phyloP scores from a whole-genome alignment of 2,888 invertebrate genomes.

The Ophion slaviceki region DNA sequence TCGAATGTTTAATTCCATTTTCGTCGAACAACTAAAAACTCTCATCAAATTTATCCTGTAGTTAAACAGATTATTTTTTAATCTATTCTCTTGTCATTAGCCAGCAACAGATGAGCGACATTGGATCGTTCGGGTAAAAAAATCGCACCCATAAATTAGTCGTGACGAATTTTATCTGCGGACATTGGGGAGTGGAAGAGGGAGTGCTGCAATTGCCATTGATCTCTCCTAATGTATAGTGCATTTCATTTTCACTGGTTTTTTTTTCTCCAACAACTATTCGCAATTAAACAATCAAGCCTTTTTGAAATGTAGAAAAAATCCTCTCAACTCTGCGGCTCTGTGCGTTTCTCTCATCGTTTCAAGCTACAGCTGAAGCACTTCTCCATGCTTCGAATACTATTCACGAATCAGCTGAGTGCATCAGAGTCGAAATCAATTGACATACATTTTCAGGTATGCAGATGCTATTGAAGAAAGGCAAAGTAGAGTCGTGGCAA shows the following conservation, averaged over 20 bases:
- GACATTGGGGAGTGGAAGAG: not conserved
- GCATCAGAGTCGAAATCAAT: slow-evolving; percentile 63
- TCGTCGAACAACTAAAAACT: no score
- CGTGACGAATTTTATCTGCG: not conserved
- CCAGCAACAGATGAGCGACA: no score
- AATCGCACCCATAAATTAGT: no score
- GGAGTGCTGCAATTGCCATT: not conserved
- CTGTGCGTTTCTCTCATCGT: slow-evolving; percentile 32
- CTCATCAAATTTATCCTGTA: no score
- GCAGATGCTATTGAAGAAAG: not conserved
- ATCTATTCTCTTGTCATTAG: no score
- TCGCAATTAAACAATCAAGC: slow-evolving; percentile 22
- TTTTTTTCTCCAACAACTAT: slow-evolving; percentile 34
- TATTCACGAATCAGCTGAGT: slow-evolving; percentile 52
- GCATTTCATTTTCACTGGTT: slow-evolving; percentile 15
- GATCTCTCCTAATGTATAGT: not conserved
- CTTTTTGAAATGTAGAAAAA: slow-evolving; percentile 63
- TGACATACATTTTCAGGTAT: slow-evolving; percentile 60
- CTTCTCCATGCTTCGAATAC: slow-evolving; percentile 43
- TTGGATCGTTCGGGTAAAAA: no score
- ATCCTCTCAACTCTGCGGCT: slow-evolving; percentile 61
- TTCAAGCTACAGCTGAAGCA: slow-evolving; percentile 22
- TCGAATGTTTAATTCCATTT: no score
- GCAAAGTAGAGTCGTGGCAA: slow-evolving; percentile 31
- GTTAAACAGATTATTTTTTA: no score